Conservation (phyloP, 2,797 vertebrate genomes). For the Etheostoma nigrum region DNA sequence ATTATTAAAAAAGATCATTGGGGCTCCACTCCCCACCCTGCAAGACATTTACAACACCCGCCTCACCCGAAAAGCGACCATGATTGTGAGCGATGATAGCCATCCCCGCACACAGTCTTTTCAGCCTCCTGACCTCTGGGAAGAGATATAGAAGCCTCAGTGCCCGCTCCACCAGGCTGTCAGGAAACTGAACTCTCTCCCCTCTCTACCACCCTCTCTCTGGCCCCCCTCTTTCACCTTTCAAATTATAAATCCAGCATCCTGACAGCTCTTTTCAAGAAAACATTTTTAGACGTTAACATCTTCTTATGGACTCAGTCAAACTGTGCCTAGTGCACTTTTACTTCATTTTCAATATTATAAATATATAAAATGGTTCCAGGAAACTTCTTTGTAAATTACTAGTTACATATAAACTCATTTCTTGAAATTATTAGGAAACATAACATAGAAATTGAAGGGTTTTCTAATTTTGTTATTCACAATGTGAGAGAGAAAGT, state of each 20-base stretch:
- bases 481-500: not conserved
- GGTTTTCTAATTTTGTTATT: not conserved
- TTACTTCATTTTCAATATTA: constrained; percentile 25
- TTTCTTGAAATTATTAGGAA: constrained; percentile 25
- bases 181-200: too few relatives aligned
- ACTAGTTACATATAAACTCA: constrained; percentile 29
- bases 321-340: constrained; percentile 21
- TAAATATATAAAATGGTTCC: constrained; percentile 47
- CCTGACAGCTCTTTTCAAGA: constrained; percentile 36
- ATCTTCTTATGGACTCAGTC: constrained; percentile 44
- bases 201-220: too few relatives aligned
- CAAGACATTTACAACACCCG: too few relatives aligned
- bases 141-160: too few relatives aligned
- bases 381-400: constrained; percentile 51
- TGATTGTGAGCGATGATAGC: too few relatives aligned
- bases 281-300: constrained; percentile 48
- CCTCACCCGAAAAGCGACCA: too few relatives aligned
- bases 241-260: constrained; percentile 41
- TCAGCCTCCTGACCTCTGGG: too few relatives aligned
- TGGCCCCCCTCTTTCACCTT: not conserved
- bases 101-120: too few relatives aligned
- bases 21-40: too few relatives aligned
- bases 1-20: not conserved
- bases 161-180: too few relatives aligned
- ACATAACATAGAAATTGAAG: constrained; percentile 20